A percentile compares a stretch with the other conserved stretches of the same genome.
Conservation (phyloP, 2,113 vertebrate species). For the Melozone crissalis region DNA sequence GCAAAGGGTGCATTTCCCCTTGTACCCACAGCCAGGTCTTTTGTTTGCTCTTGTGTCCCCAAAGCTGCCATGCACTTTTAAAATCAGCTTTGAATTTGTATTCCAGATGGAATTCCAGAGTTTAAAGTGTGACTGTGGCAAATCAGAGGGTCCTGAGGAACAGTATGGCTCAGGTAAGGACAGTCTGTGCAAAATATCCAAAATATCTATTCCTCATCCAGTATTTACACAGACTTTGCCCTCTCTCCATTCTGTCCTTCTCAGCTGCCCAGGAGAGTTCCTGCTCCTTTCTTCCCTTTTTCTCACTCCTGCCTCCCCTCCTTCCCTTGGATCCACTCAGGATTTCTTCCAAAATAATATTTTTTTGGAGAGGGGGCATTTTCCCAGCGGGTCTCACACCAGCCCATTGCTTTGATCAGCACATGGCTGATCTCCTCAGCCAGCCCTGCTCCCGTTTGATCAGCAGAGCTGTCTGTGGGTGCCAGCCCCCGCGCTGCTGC, state of each 20-base stretch:
- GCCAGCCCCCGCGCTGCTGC: neutral
- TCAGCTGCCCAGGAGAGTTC: neutral
- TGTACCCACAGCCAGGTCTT: neutral
- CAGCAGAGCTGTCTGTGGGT: neutral
- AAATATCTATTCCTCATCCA: neutral
- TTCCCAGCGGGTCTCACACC: neutral
- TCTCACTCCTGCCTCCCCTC: neutral
- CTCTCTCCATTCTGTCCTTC: neutral
- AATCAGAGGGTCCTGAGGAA: neutral
- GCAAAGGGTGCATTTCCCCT: neutral
- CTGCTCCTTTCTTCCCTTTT: neutral
- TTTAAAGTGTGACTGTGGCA: neutral
- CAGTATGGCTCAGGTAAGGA: fast-evolving
- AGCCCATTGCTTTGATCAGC: constrained; percentile 16
- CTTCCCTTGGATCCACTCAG: neutral
- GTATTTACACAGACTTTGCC: neutral
- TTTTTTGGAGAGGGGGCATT: neutral
- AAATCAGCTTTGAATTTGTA: neutral
- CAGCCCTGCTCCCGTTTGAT: neutral
- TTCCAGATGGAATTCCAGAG: neutral
- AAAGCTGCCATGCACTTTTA: neutral
- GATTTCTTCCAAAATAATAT: neutral
- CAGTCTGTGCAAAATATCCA: neutral
- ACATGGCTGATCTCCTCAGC: neutral
- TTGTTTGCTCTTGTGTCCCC: neutral